Base-by-base conservation (phyloP, 2,797 vertebrate genomes). In the Oryzias dopingdopingensis region DNA sequence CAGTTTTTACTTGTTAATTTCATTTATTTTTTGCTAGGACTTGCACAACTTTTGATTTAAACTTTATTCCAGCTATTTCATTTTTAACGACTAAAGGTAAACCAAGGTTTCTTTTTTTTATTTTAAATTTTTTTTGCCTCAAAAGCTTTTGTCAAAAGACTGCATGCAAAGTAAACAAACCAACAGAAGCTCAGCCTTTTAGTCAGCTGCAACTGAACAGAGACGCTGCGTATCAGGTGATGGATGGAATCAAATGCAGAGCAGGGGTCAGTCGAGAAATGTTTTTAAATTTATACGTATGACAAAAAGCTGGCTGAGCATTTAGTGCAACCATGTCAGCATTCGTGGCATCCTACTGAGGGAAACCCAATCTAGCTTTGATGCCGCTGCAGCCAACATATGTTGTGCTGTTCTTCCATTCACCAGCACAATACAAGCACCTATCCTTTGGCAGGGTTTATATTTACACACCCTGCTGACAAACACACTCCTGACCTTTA, bases 301-400 rank as follows among this genome's bases (percentile, higher is more conserved):
- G 88, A 90, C 89, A 90, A 51, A 92, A 90, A 88, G 87, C 20
- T 65, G 69, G 78, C 48, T n/a, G 59, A 71, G 71, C 75, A 29
- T 50, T 60, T 47, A 18, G 49, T 53, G n/a, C 84, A 86, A 88
- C 85, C 80, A 81, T 72, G 47, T n/a, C 63, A 87, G 80, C 80
- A 91, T 92, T 92, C 90, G 76, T 63, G 76, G 74, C 71, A 63
- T 79, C 82, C 74, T 62, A 32, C 46, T 5, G 22, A 54, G 42
- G n/a, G 78, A 74, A 82, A 85, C 60, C 45, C 74, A 76, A 70
- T 52, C 62, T 63, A 49, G 32, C 49, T 48, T 52, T 37, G 32
- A 37, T 37, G 32, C 32, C 26, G 7, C 1, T 12, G 40, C 26
- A 13, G 43, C 49, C 29, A 10, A 26, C 14, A 14, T 37, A 20